Evolutionary conservation across 2,888 invertebrate genomes (phyloP), one percentile per base, ranked within the genome.

Genomic region (Sminthurinus aureus): DNA sequence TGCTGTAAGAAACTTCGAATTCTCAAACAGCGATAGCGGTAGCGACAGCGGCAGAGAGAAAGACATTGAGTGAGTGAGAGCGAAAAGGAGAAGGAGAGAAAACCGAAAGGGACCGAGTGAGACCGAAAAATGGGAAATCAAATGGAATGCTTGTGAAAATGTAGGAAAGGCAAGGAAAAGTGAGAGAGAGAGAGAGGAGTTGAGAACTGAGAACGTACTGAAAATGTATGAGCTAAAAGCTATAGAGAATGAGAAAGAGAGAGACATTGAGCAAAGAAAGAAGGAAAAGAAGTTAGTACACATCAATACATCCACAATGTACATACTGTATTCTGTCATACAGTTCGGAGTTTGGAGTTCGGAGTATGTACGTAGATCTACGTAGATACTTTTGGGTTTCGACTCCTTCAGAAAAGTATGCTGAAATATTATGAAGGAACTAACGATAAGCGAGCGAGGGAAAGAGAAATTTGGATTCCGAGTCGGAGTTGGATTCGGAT

Each of bases 121-220:
- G 18, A 15, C 64, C 64, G 64, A 22, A 69, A 69, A 69, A 69
- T 12, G 69, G 69, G 22, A 22, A 69, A 69, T 69, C 69, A 69
- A 69, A 69, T 69, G 69, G 69, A 69, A 69, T 69, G 69, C 20
- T 22, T 69, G 69, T 69, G 69, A 69, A 69, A 69, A 22, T 69
- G 20, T 22, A n/a, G 18, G 64, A 64, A n/a, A 64, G n/a, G 64
- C 64, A 64, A 15, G 64, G 64, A 64, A n/a, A 69, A 69, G 22
- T n/a, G 22, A 22, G 69, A 22, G 69, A 69, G 20, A 20, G 69
- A 69, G 69, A 6, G 0, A 9, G 9, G 18, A 18, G 18, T 18
- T 58, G 58, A 18, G 18, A 58, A 58, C 9, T 3, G 2, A 58
- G 58, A 58, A 58, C 2, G 58, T 58, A 58, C 18, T 15, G 58